Base-by-base conservation (phyloP, 2,113 vertebrate genomes). In the Rhadina sibilatrix region DNA sequence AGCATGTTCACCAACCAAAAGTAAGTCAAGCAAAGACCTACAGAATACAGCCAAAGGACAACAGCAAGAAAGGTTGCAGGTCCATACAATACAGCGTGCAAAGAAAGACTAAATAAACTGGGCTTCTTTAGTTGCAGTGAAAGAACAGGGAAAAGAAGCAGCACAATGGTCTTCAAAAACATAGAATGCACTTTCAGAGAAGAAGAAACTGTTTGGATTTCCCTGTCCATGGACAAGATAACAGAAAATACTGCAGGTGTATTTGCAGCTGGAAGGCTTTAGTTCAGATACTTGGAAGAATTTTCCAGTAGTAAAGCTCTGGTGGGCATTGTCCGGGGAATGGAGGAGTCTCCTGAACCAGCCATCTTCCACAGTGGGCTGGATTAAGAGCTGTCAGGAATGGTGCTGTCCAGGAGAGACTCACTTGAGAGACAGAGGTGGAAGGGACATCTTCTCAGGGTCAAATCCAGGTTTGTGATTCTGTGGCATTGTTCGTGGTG, bases 351-450 rank as follows among this genome's bases (percentile, higher is more conserved):
- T 89, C 28, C n/a, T 65, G 49, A 18, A 60, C 24, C 17, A 72
- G 23, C 40, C 37, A 24, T 77, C 50, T 89, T 83, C 63, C 59
- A 65, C 31, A 65, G 15, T 15, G 75, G 44, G 6, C 61, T 78
- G 61, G 42, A 75, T 87, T 35, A 87, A 66, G 23, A 76, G 28
- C 46, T 77, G 12, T 83, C 22, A 70, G 63, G 66, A 83, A 11
- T 4, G 1, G 10, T 70, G 76, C n/a, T 66, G 16, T 42, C 61
- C 87, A 82, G 52, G n/a, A 78, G 38, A 71, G 37, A 76, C 22
- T 30, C 12, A 16, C 14, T 0, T 0, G 64, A 50, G n/a, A 46
- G 24, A 64, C 18, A 50, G 11, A n/a, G 30, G 18, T 49, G 38
- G 24, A 88, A 24, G 16, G 79, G 27, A 11, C 12, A 21, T 49